These are phyloP conservation scores for Eutolmus rufibarbis DNA, from an alignment of 2,888 invertebrate genomes.

Conservation along the genomic window DNA sequence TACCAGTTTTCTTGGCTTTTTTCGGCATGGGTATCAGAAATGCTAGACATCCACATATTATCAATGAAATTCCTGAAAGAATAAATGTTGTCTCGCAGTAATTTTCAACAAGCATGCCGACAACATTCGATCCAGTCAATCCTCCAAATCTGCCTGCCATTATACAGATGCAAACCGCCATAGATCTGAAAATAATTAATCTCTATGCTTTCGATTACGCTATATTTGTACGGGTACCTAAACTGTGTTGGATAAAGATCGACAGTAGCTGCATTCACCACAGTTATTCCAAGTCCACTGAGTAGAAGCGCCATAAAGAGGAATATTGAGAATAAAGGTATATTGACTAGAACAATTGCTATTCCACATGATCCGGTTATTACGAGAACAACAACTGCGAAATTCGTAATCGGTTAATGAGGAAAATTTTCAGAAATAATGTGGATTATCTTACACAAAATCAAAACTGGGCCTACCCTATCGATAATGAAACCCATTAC, in stretches of 20 bases:
- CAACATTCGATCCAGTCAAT: slow-evolving; percentile 47
- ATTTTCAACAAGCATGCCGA: not conserved
- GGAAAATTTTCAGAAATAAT: not conserved
- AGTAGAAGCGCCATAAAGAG: slow-evolving; percentile 53
- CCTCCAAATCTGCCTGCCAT: slow-evolving; percentile 65
- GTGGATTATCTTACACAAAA: slow-evolving; percentile 51
- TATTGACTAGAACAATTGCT: slow-evolving; percentile 50
- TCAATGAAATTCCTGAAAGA: slow-evolving; percentile 51
- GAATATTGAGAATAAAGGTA: slow-evolving; percentile 53
- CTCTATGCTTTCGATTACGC: not conserved
- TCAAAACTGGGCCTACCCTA: slow-evolving; percentile 52
- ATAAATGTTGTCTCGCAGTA: slow-evolving; percentile 55
- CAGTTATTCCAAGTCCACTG: slow-evolving; percentile 55
- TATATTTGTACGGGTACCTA: slow-evolving; percentile 51
- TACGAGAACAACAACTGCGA: slow-evolving; percentile 50
- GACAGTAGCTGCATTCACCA: slow-evolving; percentile 57
- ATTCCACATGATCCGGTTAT: slow-evolving; percentile 53
- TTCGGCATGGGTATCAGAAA: slow-evolving; percentile 52
- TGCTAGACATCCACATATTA: slow-evolving; percentile 52
- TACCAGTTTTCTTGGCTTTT: not conserved
- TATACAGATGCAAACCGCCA: slow-evolving; percentile 65
- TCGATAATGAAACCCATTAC: slow-evolving; percentile 55
- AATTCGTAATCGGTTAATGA: not conserved
- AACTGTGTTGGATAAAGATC: slow-evolving; percentile 58
- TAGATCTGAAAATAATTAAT: slow-evolving; percentile 57